Percentiles rank a stretch among this genome's conserved stretches.
Conservation (phyloP, 2,888 invertebrate genomes). For the Dioctria linearis region DNA sequence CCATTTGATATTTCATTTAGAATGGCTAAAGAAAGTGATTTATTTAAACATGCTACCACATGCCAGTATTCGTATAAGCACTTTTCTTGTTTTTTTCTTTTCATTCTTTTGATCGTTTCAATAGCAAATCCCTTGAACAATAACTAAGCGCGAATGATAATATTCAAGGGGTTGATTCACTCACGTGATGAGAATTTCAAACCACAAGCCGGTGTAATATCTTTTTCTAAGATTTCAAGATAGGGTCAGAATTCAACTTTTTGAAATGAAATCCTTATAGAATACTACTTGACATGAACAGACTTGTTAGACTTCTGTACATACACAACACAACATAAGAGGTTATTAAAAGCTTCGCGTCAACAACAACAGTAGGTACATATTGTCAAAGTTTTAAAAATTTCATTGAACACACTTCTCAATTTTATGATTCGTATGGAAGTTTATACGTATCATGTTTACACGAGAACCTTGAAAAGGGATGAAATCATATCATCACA, state of each 20-base stretch:
- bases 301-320: no score
- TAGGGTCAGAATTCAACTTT: constrained; percentile 35
- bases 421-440: no score
- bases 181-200: constrained; percentile 55
- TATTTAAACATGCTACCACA: constrained; percentile 55
- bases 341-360: no score
- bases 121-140: constrained; percentile 39
- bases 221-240: constrained; percentile 38
- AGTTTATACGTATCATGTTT: no score
- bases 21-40: constrained; percentile 57
- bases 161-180: constrained; percentile 47
- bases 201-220: constrained; percentile 58
- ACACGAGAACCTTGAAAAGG: no score
- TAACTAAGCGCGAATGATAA: constrained; percentile 41
- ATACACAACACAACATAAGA: no score
- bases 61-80: constrained; percentile 36
- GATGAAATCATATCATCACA: no score
- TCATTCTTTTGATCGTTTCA: constrained; percentile 14
- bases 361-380: no score
- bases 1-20: constrained; percentile 52
- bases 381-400: no score
- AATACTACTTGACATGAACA: no score
- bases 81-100: constrained; percentile 22
- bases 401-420: no score
- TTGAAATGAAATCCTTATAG: constrained; percentile 6